phyloP scores from a whole-genome alignment of 2,888 invertebrate genomes.

The Apocheima hispidaria region DNA sequence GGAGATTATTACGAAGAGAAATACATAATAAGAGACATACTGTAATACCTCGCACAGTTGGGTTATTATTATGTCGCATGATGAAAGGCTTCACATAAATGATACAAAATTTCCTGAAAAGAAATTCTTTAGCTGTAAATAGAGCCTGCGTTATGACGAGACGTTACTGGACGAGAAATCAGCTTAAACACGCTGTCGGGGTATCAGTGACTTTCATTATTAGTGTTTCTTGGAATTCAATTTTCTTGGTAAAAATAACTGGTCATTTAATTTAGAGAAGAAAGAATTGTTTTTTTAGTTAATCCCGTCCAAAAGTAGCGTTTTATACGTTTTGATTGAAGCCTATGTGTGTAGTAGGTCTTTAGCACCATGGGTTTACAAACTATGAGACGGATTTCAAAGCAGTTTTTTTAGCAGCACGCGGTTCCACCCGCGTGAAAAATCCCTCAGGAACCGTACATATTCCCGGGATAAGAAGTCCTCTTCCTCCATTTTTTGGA shows the following conservation, averaged over 20 bases:
- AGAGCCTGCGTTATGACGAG: slow-evolving; percentile 15
- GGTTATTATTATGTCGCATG: slow-evolving; percentile 33
- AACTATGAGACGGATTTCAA: too few species aligned
- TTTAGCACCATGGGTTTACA: too few species aligned
- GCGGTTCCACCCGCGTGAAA: too few species aligned
- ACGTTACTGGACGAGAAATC: slow-evolving; percentile 11
- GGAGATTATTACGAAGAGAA: slow-evolving; percentile 40
- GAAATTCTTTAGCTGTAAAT: slow-evolving; percentile 24
- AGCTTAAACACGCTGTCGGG: slow-evolving; percentile 20
- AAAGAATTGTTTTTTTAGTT: too few species aligned
- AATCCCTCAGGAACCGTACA: too few species aligned
- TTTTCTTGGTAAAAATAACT: background rate
- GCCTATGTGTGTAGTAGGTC: too few species aligned
- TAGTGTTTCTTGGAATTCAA: slow-evolving; percentile 4
- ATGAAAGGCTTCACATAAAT: slow-evolving; percentile 39
- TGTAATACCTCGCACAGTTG: slow-evolving; percentile 26
- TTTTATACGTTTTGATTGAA: too few species aligned
- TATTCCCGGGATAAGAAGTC: too few species aligned
- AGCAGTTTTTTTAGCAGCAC: too few species aligned
- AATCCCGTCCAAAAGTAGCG: too few species aligned
- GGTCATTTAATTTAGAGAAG: background rate
- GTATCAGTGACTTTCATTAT: slow-evolving; percentile 6
- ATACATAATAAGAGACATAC: slow-evolving; percentile 38
- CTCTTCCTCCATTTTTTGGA: too few species aligned
- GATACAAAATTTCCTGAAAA: slow-evolving; percentile 37